Base-by-base conservation (phyloP, 1,140 invertebrate species). In the Monomorium pharaonis region DNA sequence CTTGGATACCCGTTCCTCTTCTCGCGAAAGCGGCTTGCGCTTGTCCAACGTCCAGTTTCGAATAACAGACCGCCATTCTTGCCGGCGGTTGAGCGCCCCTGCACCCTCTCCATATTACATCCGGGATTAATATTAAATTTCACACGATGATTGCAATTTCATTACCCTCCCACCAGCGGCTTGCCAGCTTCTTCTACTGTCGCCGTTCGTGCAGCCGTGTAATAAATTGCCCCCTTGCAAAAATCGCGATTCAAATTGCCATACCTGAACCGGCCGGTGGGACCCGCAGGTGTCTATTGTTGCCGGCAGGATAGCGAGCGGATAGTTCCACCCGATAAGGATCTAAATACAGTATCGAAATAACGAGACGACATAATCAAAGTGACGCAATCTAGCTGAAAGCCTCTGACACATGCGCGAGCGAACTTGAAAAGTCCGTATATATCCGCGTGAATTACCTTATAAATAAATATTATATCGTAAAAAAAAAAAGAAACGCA, bases 51-150 rank as follows among this genome's bases (percentile, higher is more conserved):
- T 81, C 78, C 78, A 83, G 78, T 83, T 83, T 83, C 51, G 78
- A 83, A 83, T 83, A 83, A 83, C 78, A 83, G 78, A 83, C 78
- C 67, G 63, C 51, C 78, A 83, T 83, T 74, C 78, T 92, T 89
- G 87, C n/a, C 85, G 87, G 76, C 85, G 85, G 84, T 92, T 92
- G 91, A 91, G 91, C 88, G 89, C 80, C 87, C 69, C 87, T 92
- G 88, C 74, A 86, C 78, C 87, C 89, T 90, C 91, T 93, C 93
- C 78, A 90, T 93, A 92, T 93, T 94, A 94, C 91, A 93, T 93
- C 90, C 88, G 86, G 91, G 91, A 94, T 94, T 94, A 94, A 94
- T 94, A 94, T 94, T 94, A 94, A 94, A 94, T 94, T 94, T 94
- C 92, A 93, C 91, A 92, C 92, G 92, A 93, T 93, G 92, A 93